Base-by-base conservation (phyloP, 1,140 invertebrate genomes). In the Scaptodrosophila lebanonensis region DNA sequence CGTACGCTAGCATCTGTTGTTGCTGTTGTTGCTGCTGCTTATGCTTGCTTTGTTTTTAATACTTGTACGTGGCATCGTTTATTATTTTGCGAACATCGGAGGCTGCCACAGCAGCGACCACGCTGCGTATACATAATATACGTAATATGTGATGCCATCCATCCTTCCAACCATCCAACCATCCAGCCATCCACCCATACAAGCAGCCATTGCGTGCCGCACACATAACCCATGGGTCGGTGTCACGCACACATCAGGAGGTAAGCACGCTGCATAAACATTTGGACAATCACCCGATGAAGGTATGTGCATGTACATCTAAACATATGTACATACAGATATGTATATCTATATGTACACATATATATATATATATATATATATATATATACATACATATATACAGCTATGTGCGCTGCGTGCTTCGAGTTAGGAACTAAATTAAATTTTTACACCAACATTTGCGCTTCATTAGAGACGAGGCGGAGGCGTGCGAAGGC, bases 401-500 rank as follows among this genome's bases (percentile, higher is more conserved):
- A 47, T 32, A 11, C 30, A 11, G 25, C 32, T 64, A 59, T 63
- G 66, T 76, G 70, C 76, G 72, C 53, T 57, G 59, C 32, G 30
- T 50, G 44, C 53, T 47, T 61, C 63, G 67, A 62, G 54, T 72
- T 65, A 30, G 67, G 68, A 77, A 79, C 73, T 79, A 77, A 77
- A 77, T 77, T 77, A 77, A 77, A 77, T 77, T 77, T 77, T 79
- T 77, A 77, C 75, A 79, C 72, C 73, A 77, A 73, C 73, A 77
- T 77, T 77, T 77, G 75, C 64, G 73, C 73, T 77, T 77, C 73
- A 77, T 79, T 79, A 77, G 73, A 66, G 59, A 43, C 42, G 58
- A 66, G 51, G 47, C 33, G 29, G 22, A 45, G 9, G 25, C 32
- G 43, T 25, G 18, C 20, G 13, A 11, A 20, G 22, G 35, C 2